Conservation (phyloP, 30 jellyfish, hydroid and myxozoan genomes). For the Aurelia sp. region DNA sequence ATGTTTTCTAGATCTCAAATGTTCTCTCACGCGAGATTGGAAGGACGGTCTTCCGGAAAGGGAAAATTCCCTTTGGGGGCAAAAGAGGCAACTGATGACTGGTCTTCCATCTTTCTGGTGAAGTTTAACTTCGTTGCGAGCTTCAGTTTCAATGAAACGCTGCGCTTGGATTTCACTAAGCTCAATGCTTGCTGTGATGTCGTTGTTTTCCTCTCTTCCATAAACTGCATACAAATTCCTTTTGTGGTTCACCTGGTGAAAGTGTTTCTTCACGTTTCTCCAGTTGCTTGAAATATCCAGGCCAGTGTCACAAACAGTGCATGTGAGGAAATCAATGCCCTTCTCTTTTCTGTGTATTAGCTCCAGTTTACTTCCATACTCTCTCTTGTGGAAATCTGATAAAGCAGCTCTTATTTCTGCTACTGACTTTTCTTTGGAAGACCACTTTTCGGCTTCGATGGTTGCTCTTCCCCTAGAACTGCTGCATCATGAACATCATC, state of each 20-base stretch:
- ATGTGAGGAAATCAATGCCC: constrained; percentile 12
- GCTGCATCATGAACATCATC: neutral
- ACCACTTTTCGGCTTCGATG: constrained; percentile 11
- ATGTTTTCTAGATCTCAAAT: constrained; percentile 21
- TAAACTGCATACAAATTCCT: constrained; percentile 8
- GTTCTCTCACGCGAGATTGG: constrained; percentile 14
- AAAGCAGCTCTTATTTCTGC: constrained; percentile 2
- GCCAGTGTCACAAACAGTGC: constrained; percentile 18
- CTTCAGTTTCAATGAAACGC: constrained; percentile 28
- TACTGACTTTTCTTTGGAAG: neutral
- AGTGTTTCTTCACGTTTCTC: constrained; percentile 26
- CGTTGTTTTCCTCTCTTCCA: constrained; percentile 11
- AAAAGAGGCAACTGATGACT: constrained; percentile 9
- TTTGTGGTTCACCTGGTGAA: constrained; percentile 17
- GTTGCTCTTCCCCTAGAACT: neutral
- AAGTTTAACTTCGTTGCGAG: constrained; percentile 12
- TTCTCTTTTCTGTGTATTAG: constrained; percentile 1
- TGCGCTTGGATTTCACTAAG: constrained; percentile 19
- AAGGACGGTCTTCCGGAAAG: constrained; percentile 23
- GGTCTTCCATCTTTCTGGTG: neutral
- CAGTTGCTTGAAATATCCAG: constrained; percentile 27
- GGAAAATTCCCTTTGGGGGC: constrained; percentile 3
- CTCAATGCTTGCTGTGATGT: neutral
- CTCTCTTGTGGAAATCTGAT: constrained; percentile 15
- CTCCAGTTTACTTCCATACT: constrained; percentile 22